These are phyloP conservation scores for Apotomis betuletana DNA, from an alignment of 2,888 invertebrate genomes.

Conservation along the genomic window DNA sequence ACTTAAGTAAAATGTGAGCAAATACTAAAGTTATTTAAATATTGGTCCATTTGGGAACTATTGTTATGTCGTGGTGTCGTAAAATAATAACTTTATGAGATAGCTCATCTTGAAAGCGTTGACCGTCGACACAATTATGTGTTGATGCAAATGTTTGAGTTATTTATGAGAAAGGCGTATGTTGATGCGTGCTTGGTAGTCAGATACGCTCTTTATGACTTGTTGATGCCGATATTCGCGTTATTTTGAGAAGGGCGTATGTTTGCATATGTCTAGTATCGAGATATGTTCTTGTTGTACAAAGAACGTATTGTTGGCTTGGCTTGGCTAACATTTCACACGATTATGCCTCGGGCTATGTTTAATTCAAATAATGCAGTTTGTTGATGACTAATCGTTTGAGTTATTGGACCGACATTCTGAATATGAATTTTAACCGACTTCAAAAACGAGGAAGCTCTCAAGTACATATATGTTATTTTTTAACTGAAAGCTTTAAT, in stretches of 20 bases:
- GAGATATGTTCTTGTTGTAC: neutral
- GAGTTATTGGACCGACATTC: neutral
- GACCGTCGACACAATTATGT: constrained; percentile 3
- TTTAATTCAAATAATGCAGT: constrained; percentile 25
- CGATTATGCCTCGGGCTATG: constrained; percentile 11
- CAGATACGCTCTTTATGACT: neutral
- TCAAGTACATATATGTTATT: no score
- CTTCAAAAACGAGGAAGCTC: no score
- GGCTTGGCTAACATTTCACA: constrained; percentile 1
- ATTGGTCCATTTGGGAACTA: constrained; percentile 29
- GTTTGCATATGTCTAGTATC: no score
- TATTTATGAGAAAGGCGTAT: neutral
- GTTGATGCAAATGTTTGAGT: neutral
- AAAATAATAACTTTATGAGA: constrained; percentile 10
- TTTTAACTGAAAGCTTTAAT: no score
- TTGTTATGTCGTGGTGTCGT: constrained; percentile 15
- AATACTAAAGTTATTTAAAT: constrained; percentile 33
- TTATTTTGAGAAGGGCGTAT: no score
- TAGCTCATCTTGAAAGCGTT: constrained; percentile 10
- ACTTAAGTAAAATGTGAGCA: constrained; percentile 24
- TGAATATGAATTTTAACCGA: no score
- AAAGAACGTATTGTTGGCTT: neutral
- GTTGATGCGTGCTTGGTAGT: neutral
- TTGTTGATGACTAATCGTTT: constrained; percentile 19
- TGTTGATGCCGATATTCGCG: no score